Conservation (phyloP, 2,113 vertebrate genomes). For the Condylura cristata region DNA sequence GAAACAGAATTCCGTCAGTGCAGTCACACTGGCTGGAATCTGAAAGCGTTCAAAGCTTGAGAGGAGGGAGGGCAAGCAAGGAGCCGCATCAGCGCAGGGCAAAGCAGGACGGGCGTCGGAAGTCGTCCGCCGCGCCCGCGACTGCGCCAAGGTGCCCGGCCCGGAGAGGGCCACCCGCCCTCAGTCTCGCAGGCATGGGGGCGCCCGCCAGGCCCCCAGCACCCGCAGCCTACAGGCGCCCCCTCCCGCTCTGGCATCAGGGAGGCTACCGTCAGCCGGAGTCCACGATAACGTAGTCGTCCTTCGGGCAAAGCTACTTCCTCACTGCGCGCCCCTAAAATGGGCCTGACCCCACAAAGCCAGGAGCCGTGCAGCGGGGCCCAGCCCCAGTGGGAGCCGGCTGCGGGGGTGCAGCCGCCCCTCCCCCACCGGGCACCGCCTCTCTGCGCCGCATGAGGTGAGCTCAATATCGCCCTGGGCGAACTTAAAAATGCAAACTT, state of each 20-base stretch:
- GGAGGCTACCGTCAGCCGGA: too few species aligned
- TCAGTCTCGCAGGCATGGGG: too few species aligned
- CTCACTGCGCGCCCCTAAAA: not conserved
- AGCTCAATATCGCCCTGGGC: accelerated
- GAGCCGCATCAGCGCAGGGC: not conserved
- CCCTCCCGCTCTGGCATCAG: too few species aligned
- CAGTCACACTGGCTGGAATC: not conserved
- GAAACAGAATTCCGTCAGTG: not conserved
- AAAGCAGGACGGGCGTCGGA: too few species aligned
- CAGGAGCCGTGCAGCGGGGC: too few species aligned
- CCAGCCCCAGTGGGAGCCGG: not conserved
- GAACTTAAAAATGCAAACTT: not conserved
- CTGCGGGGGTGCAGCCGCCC: not conserved
- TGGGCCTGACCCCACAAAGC: too few species aligned
- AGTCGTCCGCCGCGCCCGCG: too few species aligned
- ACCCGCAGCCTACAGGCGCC: too few species aligned
- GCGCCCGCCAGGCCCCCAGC: too few species aligned
- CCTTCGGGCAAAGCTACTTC: not conserved
- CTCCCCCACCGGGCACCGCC: not conserved
- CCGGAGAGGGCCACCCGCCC: too few species aligned
- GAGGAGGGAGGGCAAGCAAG: too few species aligned
- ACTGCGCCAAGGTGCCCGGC: too few species aligned
- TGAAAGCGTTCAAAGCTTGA: not conserved
- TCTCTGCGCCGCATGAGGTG: not conserved
- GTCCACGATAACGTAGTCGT: not conserved